A percentile compares a stretch with the other conserved stretches of the same genome.
Evolutionary conservation across 2,888 invertebrate species (phyloP).

Genomic region (Carpatolechia fugitivella): DNA sequence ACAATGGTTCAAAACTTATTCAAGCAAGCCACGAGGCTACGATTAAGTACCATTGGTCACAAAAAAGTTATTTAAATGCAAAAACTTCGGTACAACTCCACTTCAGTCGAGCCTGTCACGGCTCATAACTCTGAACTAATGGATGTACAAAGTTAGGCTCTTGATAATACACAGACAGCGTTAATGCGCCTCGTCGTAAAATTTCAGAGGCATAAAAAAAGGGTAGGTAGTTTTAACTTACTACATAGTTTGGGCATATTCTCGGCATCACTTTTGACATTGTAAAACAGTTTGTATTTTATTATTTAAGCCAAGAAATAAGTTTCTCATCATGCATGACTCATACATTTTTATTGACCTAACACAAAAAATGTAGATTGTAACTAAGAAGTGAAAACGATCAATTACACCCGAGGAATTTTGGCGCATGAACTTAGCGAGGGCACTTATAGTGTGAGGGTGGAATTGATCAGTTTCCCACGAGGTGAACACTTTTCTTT

Average conservation of each 20-base stretch:
- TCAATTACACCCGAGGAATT: too few species aligned
- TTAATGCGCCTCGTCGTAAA: slow-evolving; percentile 5
- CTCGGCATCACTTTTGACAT: background rate
- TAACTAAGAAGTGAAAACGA: too few species aligned
- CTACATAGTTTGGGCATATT: too few species aligned
- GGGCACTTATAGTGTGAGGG: too few species aligned
- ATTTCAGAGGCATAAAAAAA: background rate
- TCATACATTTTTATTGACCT: too few species aligned
- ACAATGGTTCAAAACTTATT: too few species aligned
- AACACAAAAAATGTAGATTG: too few species aligned
- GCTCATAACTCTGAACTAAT: slow-evolving; percentile 9
- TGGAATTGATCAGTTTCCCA: too few species aligned
- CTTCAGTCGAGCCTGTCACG: slow-evolving; percentile 6
- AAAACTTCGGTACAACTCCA: slow-evolving; percentile 6
- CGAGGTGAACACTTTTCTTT: too few species aligned
- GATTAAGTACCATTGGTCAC: background rate
- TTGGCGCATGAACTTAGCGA: too few species aligned
- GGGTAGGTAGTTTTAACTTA: background rate
- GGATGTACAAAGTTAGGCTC: slow-evolving; percentile 7
- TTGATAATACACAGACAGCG: slow-evolving; percentile 13
- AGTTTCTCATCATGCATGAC: too few species aligned
- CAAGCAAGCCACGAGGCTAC: slow-evolving; percentile 16
- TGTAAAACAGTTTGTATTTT: background rate
- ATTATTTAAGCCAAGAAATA: too few species aligned
- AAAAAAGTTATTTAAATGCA: slow-evolving; percentile 11